phyloP scores from a whole-genome alignment of 2,113 vertebrate species.

The Deroptyus accipitrinus region DNA sequence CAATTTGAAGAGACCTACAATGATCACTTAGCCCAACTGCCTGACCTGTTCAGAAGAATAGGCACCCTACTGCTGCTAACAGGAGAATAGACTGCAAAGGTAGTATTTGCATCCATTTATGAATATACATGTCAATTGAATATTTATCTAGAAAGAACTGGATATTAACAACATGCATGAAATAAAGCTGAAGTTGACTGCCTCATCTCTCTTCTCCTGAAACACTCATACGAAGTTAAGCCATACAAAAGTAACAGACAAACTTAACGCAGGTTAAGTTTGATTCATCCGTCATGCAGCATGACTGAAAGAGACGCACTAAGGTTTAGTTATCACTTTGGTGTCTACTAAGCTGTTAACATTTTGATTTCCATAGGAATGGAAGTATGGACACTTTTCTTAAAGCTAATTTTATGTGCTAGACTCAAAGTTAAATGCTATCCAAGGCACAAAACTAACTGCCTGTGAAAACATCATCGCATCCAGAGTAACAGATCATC shows the following conservation, averaged over 20 bases:
- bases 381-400: neutral
- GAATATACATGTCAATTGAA: neutral
- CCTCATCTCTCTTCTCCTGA: neutral
- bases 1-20: neutral
- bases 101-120: neutral
- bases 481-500: neutral
- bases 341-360: neutral
- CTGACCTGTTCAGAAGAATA: neutral
- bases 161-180: neutral
- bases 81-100: neutral
- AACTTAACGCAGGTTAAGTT: no score
- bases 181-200: neutral
- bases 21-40: rapidly evolving
- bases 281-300: neutral
- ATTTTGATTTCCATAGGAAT: neutral
- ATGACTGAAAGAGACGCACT: neutral
- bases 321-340: neutral
- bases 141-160: neutral
- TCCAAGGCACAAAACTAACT: neutral
- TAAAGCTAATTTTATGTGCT: neutral
- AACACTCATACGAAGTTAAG: neutral
- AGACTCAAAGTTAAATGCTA: neutral
- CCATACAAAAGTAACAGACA: neutral
- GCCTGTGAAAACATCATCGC: neutral
- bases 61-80: neutral